A percentile compares a stretch with the other conserved stretches of the same genome.
Evolutionary conservation across 2,113 vertebrate genomes (phyloP).

Genomic region (Ageneiosus marmoratus): DNA sequence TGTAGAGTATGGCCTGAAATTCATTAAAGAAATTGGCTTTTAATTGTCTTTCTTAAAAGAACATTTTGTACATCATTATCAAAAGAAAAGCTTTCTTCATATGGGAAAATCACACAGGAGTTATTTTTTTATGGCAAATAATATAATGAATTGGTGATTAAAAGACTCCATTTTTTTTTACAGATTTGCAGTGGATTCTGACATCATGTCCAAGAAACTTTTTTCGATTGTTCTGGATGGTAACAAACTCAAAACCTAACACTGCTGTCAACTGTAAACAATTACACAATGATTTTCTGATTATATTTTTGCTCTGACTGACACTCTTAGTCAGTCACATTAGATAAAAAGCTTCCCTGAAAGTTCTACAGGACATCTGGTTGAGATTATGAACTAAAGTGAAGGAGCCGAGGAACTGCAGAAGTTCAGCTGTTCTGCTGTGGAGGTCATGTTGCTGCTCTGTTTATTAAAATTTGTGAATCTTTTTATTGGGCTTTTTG

Average conservation of each 20-base stretch:
- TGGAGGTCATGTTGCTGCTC: no score
- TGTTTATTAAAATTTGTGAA: no score
- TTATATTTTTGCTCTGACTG: not conserved
- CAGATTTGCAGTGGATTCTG: not conserved
- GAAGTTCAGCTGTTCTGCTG: no score
- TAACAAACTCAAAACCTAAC: no score
- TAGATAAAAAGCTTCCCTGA: no score
- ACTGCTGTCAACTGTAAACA: not conserved
- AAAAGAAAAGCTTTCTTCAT: not conserved
- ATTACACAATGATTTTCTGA: not conserved
- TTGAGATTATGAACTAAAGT: no score
- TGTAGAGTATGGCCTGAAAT: not conserved
- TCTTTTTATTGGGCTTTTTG: no score
- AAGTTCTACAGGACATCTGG: no score
- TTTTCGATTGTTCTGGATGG: no score
- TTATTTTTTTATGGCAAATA: not conserved
- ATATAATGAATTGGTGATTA: not conserved
- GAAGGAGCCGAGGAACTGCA: no score
- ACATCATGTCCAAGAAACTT: no score
- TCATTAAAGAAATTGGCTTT: not conserved
- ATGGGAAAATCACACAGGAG: not conserved
- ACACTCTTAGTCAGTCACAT: no score
- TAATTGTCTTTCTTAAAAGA: not conserved
- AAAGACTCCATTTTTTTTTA: not conserved
- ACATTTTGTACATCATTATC: not conserved